phyloP scores from a whole-genome alignment of 92 coral and sea anemone genomes.

The Micromussa lordhowensis region DNA sequence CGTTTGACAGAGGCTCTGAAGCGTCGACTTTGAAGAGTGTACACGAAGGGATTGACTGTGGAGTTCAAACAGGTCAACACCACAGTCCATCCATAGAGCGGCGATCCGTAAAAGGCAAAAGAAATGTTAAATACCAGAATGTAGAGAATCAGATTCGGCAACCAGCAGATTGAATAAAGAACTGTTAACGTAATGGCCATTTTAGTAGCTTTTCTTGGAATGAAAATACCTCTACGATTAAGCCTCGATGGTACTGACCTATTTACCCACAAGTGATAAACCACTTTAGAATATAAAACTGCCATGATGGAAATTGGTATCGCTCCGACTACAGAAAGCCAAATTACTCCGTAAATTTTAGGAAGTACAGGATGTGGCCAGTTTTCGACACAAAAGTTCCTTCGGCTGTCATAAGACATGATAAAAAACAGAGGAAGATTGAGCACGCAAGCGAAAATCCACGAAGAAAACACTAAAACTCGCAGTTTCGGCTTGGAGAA shows the following conservation, averaged over 20 bases:
- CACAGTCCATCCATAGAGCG: conserved; percentile 46
- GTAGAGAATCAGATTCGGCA: conserved; percentile 61
- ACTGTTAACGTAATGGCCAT: conserved; percentile 55
- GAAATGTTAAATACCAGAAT: conserved; percentile 60
- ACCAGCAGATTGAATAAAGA: conserved; percentile 62
- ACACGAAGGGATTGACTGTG: conserved; percentile 61
- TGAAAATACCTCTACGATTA: conserved; percentile 29
- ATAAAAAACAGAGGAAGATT: conserved; percentile 63
- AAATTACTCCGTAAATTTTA: conserved; percentile 46
- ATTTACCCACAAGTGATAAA: conserved; percentile 58
- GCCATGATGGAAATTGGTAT: conserved; percentile 39
- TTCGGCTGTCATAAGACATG: conserved; percentile 50
- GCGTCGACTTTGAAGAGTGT: conserved; percentile 61
- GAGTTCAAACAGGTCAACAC: conserved; percentile 62
- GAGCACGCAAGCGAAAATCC: conserved; percentile 46
- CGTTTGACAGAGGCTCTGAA: conserved; percentile 34
- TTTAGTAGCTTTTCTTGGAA: conserved; percentile 52
- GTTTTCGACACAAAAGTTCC: conserved; percentile 43
- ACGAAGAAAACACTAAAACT: conserved; percentile 45
- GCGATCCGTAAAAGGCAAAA: conserved; percentile 40
- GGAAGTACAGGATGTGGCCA: conserved; percentile 53
- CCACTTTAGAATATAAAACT: conserved; percentile 40
- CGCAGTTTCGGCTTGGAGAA: conserved; percentile 18
- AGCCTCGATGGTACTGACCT: neutral
- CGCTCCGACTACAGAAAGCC: conserved; percentile 58